A percentile compares a stretch with the other conserved stretches of the same genome.
These are phyloP conservation scores for Aphyosemion australe DNA, from an alignment of 2,113 vertebrate species.

Conservation along the genomic window DNA sequence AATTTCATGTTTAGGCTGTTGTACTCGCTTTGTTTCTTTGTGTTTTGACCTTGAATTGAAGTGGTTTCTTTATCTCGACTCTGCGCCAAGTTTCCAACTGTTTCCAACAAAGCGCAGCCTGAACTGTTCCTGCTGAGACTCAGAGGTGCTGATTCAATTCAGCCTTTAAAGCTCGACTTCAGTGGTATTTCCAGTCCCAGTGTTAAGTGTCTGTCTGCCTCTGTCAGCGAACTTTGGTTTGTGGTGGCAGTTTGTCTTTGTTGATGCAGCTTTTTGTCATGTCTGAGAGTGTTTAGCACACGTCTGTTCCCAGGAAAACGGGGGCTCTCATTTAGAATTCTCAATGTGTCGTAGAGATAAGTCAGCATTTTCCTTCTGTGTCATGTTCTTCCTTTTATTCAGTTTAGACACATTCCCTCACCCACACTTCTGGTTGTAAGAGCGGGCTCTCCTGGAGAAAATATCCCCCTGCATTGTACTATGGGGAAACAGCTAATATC, in stretches of 20 bases:
- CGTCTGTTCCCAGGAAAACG: not conserved
- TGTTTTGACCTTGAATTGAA: conserved; percentile 5
- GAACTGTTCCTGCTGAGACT: conserved; percentile 21
- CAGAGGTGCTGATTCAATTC: conserved; percentile 38
- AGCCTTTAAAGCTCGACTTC: conserved; percentile 26
- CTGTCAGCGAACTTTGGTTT: conserved; percentile 5
- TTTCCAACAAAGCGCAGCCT: not conserved
- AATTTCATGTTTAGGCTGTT: conserved; percentile 18
- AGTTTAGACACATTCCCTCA: not conserved
- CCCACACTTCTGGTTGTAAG: not conserved
- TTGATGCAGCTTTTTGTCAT: not conserved
- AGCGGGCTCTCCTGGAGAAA: no score
- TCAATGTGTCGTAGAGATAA: not conserved
- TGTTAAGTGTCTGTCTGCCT: conserved; percentile 11
- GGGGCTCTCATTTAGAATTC: not conserved
- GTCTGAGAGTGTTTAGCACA: not conserved
- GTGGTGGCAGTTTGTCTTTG: conserved; percentile 15
- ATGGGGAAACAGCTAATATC: no score
- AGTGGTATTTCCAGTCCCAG: conserved; percentile 13
- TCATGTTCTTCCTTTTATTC: not conserved
- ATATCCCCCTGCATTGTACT: not conserved
- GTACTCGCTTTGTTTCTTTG: conserved; percentile 10
- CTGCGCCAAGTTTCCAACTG: conserved; percentile 5
- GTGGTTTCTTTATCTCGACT: conserved; percentile 5
- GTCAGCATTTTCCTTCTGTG: not conserved